Conservation (phyloP, 2,113 vertebrate species). For the Ibidorhyncha struthersii region DNA sequence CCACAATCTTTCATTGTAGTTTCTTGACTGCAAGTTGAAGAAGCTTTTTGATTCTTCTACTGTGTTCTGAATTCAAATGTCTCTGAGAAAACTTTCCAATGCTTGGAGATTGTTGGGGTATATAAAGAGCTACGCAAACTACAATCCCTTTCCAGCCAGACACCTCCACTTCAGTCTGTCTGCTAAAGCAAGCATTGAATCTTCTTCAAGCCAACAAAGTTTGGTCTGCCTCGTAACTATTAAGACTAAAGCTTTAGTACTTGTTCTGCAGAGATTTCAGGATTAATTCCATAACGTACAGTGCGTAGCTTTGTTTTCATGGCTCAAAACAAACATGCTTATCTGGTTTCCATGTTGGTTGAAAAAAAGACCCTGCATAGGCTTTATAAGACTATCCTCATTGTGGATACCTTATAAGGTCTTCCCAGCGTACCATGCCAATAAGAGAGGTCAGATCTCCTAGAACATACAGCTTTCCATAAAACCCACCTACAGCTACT, state of each 20-base stretch:
- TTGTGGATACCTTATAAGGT: neutral
- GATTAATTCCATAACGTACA: fast-evolving
- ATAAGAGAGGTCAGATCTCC: neutral
- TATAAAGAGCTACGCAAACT: neutral
- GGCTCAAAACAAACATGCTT: neutral
- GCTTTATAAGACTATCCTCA: neutral
- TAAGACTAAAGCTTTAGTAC: neutral
- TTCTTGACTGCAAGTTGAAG: neutral
- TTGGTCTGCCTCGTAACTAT: neutral
- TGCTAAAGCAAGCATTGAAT: neutral
- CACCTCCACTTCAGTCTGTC: neutral
- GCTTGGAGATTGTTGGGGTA: neutral
- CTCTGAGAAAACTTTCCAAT: neutral
- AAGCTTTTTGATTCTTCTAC: neutral
- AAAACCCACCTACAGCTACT: neutral
- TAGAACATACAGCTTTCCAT: neutral
- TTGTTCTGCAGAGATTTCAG: neutral
- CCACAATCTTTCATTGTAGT: neutral
- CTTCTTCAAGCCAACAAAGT: neutral
- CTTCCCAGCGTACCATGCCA: neutral
- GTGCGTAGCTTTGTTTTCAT: neutral
- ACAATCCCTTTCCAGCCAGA: neutral
- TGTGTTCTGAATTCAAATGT: neutral
- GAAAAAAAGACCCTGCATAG: neutral
- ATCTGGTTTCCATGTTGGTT: neutral